Evolutionary conservation across 2,888 invertebrate genomes (phyloP), one percentile per base, ranked within the genome.

Genomic region (Piscicola geometra): DNA sequence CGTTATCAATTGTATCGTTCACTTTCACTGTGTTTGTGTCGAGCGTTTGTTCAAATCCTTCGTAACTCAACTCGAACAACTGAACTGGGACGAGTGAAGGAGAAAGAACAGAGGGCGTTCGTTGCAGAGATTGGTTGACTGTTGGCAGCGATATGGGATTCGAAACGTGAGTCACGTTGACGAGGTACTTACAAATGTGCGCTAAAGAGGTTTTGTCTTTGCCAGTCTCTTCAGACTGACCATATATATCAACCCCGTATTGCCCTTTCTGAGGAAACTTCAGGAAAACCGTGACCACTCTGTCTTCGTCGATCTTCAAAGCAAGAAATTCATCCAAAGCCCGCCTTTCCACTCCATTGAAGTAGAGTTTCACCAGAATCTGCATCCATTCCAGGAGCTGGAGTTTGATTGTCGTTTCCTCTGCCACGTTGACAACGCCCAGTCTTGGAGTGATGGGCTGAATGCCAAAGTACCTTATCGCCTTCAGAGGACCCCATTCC

Each of bases 101-200:
- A 15, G 50, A 47, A 9, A 47, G 12, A 47, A 47, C 50, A 47
- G 50, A 47, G 12, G 21, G 9, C 9, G 9, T 47, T 47, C 50
- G 9, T 47, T 21, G 50, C 9, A 47, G 50, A 47, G 9, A 15
- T 15, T 9, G 50, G 21, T 1, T 81, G 80, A 76, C 83, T 84
- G 36, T 28, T 5, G 71, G 71, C 15, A 76, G 50, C 9, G 35
- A 50, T 25, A 76, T 67, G 30, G 76, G 76, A 25, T 76, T 72
- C 79, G 78, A 28, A 80, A 81, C 32, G 78, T 82, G 81, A 15
- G 81, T 80, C 68, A 83, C 83, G 82, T 98, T 98, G 82, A 99
- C 94, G 85, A 99, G 90, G 88, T 98, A 99, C 88, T 99, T 99
- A 90, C 98, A 98, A 86, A 97, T 97, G 85, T 99, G 98, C 1